phyloP scores from a whole-genome alignment of 2,113 vertebrate genomes.

The Laterallus jamaicensis region DNA sequence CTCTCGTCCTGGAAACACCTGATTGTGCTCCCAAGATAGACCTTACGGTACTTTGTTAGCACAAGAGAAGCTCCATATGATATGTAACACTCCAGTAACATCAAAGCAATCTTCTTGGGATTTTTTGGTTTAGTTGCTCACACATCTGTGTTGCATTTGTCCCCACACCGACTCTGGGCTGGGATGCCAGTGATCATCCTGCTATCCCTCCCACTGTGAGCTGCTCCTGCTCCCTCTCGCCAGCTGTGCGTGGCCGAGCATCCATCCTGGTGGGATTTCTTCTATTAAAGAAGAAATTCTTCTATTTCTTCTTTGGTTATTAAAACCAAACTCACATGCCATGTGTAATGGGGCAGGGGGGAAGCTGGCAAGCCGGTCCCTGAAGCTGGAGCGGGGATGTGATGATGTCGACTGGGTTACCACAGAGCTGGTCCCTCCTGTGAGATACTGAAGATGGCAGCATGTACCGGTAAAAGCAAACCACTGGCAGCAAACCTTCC shows the following conservation, averaged over 20 bases:
- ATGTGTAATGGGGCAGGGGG: accelerated
- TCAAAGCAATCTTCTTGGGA: neutral
- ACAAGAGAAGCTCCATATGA: neutral
- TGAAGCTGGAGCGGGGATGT: neutral
- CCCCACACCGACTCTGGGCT: accelerated
- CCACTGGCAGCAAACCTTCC: neutral
- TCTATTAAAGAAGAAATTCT: too few relatives aligned
- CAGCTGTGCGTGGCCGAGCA: accelerated
- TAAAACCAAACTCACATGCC: neutral
- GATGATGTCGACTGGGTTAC: accelerated
- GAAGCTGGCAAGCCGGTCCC: neutral
- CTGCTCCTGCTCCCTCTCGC: neutral
- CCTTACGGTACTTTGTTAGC: accelerated
- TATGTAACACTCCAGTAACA: accelerated
- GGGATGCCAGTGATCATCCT: neutral
- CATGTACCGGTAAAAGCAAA: neutral
- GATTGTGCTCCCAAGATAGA: neutral
- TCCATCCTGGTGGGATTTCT: neutral
- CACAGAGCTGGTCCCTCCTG: neutral
- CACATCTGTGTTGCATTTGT: neutral
- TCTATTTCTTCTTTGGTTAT: too few relatives aligned
- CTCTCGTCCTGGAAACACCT: neutral
- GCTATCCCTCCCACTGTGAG: accelerated
- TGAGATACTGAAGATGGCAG: constrained; percentile 53
- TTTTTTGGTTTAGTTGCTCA: neutral